Base-by-base conservation (phyloP, 2,113 vertebrate species). In the Prunella fulvescens region DNA sequence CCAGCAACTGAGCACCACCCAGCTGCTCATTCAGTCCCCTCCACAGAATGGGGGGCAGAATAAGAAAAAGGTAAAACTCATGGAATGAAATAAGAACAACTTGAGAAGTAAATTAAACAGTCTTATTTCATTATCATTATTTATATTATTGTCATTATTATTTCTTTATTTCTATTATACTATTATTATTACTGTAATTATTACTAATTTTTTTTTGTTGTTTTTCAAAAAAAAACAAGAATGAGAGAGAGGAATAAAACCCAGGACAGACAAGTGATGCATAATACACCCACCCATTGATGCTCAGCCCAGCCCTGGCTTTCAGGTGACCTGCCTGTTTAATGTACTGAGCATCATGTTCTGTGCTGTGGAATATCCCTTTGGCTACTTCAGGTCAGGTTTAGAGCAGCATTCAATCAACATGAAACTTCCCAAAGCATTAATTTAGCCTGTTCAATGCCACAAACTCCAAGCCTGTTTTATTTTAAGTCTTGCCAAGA, bases 251-350 rank as follows among this genome's bases (percentile, higher is more conserved):
- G 15, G 10, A 50, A 37, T 44, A 44, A 73, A 81, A 23, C 2
- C 14, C 26, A 37, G 19, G 33, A 33, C 4, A 58, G 22, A 57
- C 2, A 50, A 42, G 14, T 18, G 14, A 33, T 57, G 11, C 12
- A 19, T 31, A 28, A 2, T 11, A 7, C 4, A 56, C 14, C 6
- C 58, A 13, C 35, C 23, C 35, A 19, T 3, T 0, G 0, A 31
- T 28, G 50, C 37, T 57, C 11, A 50, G 29, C 31, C 35, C 20
- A 58, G 51, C 20, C 16, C 19, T 29, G 40, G 7, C 10, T 86
- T 20, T 42, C 31, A 58, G 44, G 9, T 7, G 3, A 31, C 25
- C 19, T 48, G 11, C 5, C 44, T 25, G 18, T 17, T 66, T 58
- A 35, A 9, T 31, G 11, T 16, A 11, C 13, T 31, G 35, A 17